Evolutionary conservation across 1,140 invertebrate species (phyloP), one percentile per base, ranked within the genome.

Genomic region (Bombus superbus): DNA sequence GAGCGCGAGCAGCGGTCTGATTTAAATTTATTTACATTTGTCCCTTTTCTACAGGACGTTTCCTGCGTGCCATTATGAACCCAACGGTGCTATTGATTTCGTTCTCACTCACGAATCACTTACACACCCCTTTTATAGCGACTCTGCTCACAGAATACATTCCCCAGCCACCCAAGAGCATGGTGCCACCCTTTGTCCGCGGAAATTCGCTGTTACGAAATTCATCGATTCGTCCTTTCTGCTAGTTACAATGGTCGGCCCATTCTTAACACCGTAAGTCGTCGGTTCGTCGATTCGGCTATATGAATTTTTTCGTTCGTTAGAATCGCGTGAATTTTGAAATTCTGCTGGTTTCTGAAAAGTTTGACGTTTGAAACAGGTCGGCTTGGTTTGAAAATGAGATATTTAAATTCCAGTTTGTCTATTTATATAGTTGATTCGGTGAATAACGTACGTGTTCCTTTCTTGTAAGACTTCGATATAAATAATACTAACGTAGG

Each of bases 11-110:
- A 64, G 62, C 86, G 82, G 71, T 83, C 87, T 92, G 85, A 92
- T 92, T 92, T 91, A 88, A 92, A 92, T 92, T 91, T 92, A 92
- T 92, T 92, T 92, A 91, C 92, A 92, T 92, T 92, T 86, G 89
- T 92, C 91, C 91, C 88, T 90, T 89, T 91, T 89, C 87, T 88
- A 89, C 89, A 80, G 90, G 83, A 86, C 85, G 85, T 83, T 89
- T 86, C 88, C 90, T 88, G 83, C 81, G 88, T 89, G 81, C 79
- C 83, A 85, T 88, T 89, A 91, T 81, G 90, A 89, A 91, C 89
- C 90, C 90, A 87, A 87, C 89, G 90, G 85, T 85, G 90, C 90
- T 91, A 91, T 91, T 91, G 90, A 91, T 91, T 91, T 91, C 89
- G 90, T 90, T 88, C 89, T 91, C 90, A 74, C 90, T 91, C 87